Evolutionary conservation across 2,113 vertebrate genomes (phyloP).

Genomic region (Passerina amoena): DNA sequence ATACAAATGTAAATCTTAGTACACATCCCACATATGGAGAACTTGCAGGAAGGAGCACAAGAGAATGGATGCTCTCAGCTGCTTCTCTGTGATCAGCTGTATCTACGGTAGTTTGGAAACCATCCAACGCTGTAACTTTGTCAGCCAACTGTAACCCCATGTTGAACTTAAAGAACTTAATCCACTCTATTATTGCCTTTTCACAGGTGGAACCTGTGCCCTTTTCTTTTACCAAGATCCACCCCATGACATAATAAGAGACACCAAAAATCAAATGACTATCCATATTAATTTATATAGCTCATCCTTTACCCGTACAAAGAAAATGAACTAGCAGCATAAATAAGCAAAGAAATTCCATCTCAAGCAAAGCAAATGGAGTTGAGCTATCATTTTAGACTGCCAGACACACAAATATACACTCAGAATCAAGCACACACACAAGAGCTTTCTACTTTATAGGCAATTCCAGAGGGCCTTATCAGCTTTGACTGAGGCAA

Average conservation of each 20-base stretch:
- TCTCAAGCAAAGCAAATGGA: neutral
- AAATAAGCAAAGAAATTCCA: neutral
- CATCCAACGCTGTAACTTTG: constrained; percentile 71
- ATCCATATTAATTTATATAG: neutral
- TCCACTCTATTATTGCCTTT: constrained; percentile 67
- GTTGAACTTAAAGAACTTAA: constrained; percentile 66
- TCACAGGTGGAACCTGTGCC: constrained; percentile 71
- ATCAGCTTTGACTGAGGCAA: neutral
- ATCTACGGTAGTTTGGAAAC: constrained; percentile 72
- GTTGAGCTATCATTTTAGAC: constrained; percentile 42
- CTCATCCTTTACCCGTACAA: neutral
- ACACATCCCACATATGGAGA: neutral
- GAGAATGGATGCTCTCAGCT: constrained; percentile 58
- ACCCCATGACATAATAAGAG: constrained; percentile 50
- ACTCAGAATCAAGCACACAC: neutral
- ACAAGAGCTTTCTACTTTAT: neutral
- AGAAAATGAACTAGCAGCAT: neutral
- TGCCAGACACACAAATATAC: neutral
- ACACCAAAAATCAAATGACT: constrained; percentile 27
- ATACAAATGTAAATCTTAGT: neutral
- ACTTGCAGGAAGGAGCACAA: neutral
- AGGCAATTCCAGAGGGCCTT: neutral
- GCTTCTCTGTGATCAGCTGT: constrained; percentile 70
- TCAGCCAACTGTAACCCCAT: constrained; percentile 56
- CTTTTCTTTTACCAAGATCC: constrained; percentile 66